Evolutionary conservation across 1,140 invertebrate genomes (phyloP).

Genomic region (Trinorchestia longiramus): DNA sequence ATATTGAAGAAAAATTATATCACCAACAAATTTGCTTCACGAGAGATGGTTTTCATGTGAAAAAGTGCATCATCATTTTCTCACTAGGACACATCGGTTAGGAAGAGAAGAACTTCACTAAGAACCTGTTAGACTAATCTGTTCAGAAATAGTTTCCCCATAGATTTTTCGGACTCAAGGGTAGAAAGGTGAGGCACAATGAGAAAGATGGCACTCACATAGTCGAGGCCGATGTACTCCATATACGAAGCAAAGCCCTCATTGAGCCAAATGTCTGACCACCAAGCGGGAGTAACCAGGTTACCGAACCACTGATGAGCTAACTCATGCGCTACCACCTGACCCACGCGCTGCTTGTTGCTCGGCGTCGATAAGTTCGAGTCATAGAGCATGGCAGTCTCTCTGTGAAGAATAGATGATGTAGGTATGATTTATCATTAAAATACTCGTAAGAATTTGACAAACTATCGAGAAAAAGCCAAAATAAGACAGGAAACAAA

Average conservation of each 20-base stretch:
- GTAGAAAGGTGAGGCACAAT: not conserved
- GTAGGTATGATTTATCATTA: not conserved
- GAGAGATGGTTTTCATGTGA: too few species aligned
- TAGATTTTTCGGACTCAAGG: not conserved
- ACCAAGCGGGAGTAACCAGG: constrained; percentile 74
- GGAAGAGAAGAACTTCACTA: too few species aligned
- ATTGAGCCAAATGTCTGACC: constrained; percentile 77
- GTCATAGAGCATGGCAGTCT: constrained; percentile 72
- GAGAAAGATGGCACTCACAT: constrained; percentile 82
- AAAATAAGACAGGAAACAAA: not conserved
- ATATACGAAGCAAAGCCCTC: constrained; percentile 75
- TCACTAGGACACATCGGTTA: too few species aligned
- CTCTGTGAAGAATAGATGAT: constrained; percentile 69
- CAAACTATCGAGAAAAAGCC: not conserved
- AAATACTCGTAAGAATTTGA: not conserved
- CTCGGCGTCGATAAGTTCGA: constrained; percentile 67
- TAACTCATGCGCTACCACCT: constrained; percentile 70
- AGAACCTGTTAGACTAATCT: too few species aligned
- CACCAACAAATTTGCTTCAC: too few species aligned
- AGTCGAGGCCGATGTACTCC: constrained; percentile 71
- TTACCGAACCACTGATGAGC: constrained; percentile 77
- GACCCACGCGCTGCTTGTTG: constrained; percentile 69
- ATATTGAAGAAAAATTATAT: too few species aligned
- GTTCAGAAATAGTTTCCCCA: not conserved
- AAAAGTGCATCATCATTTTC: too few species aligned